These are phyloP conservation scores for Eunapius fragilis DNA, from an alignment of 37 sponge, comb jelly and placozoan species.

Conservation along the genomic window DNA sequence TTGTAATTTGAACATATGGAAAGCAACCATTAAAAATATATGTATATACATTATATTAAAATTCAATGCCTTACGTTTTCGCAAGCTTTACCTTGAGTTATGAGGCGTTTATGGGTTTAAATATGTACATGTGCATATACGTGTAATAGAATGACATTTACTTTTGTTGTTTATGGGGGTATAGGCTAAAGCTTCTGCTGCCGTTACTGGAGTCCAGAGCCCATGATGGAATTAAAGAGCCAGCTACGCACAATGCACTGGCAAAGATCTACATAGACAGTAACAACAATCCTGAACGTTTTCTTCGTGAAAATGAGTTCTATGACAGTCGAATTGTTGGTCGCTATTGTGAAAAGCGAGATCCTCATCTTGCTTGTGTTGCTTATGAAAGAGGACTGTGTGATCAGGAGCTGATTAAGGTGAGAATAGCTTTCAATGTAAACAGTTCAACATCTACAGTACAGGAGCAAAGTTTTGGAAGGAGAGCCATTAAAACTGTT, in stretches of 20 bases:
- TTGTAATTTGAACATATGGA: too few species aligned
- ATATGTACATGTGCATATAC: too few species aligned
- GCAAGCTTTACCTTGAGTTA: too few species aligned
- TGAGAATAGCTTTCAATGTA: too few species aligned
- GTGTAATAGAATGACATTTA: too few species aligned
- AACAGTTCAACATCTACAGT: too few species aligned
- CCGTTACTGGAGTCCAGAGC: conserved; percentile 92
- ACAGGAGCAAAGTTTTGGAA: too few species aligned
- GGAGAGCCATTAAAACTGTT: too few species aligned
- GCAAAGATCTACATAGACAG: conserved; percentile 99
- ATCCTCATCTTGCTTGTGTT: conserved; percentile 98
- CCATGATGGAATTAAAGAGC: conserved; percentile 91
- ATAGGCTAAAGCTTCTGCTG: conserved; percentile 92
- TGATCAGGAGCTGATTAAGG: conserved; percentile 96
- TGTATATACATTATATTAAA: too few species aligned
- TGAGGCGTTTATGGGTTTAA: too few species aligned
- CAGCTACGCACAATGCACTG: conserved; percentile 98
- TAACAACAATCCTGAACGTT: conserved; percentile 99
- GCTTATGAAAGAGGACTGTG: conserved; percentile 98
- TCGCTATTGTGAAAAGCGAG: conserved; percentile 98
- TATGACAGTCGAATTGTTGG: conserved; percentile 96
- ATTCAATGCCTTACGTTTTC: too few species aligned
- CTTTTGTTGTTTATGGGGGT: neutral
- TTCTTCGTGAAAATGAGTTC: conserved; percentile 97
- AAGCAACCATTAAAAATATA: too few species aligned